Percentiles rank a stretch among this genome's conserved stretches.
Conservation (phyloP, 1,140 invertebrate species). For the Drosophila micromelanica region DNA sequence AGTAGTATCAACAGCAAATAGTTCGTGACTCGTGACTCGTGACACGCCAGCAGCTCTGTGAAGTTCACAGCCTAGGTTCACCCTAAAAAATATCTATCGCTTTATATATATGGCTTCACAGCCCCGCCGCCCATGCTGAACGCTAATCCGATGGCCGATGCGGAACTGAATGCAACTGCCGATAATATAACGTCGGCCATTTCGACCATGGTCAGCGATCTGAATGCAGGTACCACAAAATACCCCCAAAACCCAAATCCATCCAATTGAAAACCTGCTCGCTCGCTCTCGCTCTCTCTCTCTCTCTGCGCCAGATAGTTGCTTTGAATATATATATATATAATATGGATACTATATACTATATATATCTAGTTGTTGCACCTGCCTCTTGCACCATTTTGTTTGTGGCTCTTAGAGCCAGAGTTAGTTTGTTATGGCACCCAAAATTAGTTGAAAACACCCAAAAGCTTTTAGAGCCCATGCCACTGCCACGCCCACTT, state of each 20-base stretch:
- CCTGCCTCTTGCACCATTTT: conserved; percentile 46
- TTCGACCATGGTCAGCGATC: conserved; percentile 96
- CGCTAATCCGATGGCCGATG: conserved; percentile 54
- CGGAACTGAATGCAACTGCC: conserved; percentile 89
- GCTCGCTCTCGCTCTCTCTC: conserved; percentile 23
- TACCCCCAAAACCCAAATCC: background rate
- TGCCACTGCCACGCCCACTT: conserved; percentile 24
- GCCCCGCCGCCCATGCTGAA: conserved; percentile 69
- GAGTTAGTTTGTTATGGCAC: conserved; percentile 32
- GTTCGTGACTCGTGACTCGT: background rate
- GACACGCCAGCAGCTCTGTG: conserved; percentile 2
- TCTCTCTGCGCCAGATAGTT: conserved; percentile 20
- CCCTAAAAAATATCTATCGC: conserved; percentile 51
- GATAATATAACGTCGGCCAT: conserved; percentile 98
- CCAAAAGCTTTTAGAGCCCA: conserved; percentile 59
- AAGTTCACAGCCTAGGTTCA: conserved; percentile 14
- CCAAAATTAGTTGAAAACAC: conserved; percentile 43
- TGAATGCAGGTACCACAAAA: conserved; percentile 92
- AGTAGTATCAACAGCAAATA: background rate
- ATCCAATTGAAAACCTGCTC: conserved; percentile 4
- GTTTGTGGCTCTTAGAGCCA: conserved; percentile 33
- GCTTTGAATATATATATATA: conserved; percentile 20
- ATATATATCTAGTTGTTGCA: conserved; percentile 35
- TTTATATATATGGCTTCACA: conserved; percentile 57
- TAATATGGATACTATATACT: background rate